A percentile compares a stretch with the other conserved stretches of the same genome.
phyloP scores from a whole-genome alignment of 2,888 invertebrate genomes.

The Apamea sordens region DNA sequence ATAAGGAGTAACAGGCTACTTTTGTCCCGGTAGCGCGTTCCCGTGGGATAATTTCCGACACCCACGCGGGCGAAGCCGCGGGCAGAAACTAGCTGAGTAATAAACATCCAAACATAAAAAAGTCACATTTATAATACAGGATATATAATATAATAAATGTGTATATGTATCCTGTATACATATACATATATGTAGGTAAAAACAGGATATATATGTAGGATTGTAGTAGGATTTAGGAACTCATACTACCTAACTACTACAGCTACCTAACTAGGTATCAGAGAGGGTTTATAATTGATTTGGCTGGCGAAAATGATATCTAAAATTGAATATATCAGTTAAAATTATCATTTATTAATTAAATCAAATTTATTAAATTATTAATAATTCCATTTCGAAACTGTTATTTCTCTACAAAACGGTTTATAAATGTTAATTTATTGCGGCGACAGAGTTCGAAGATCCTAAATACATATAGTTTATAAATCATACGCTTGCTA shows the following conservation, averaged over 20 bases:
- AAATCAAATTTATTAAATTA: slow-evolving; percentile 14
- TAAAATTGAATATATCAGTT: background rate
- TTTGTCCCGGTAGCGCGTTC: too few species aligned
- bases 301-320: background rate
- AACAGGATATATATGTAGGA: too few species aligned
- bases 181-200: too few species aligned
- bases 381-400: slow-evolving; percentile 27
- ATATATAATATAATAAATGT: background rate
- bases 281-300: background rate
- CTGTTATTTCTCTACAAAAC: slow-evolving; percentile 33
- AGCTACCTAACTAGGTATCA: background rate
- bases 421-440: slow-evolving; percentile 53
- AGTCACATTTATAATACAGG: background rate
- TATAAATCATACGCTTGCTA: slow-evolving; percentile 52
- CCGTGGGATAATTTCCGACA: too few species aligned
- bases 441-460: slow-evolving; percentile 54
- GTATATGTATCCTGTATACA: too few species aligned
- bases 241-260: background rate
- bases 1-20: too few species aligned
- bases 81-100: background rate
- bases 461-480: slow-evolving; percentile 43
- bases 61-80: too few species aligned
- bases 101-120: background rate
- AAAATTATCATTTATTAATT: background rate
- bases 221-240: too few species aligned